phyloP scores from a whole-genome alignment of 2,113 vertebrate genomes.

The Sphyrna mokarran region DNA sequence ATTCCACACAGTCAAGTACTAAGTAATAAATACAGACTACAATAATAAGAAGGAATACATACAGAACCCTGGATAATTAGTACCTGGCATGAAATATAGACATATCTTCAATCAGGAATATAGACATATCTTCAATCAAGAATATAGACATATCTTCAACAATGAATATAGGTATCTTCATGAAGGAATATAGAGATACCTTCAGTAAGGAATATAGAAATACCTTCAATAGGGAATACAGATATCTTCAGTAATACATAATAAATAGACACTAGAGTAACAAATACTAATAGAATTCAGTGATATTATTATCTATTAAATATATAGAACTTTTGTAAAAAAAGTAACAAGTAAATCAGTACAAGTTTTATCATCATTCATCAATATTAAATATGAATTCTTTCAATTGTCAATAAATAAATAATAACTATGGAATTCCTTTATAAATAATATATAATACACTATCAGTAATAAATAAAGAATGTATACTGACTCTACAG shows the following conservation, averaged over 20 bases:
- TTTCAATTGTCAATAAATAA: constrained; percentile 25
- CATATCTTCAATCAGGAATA: too few species aligned
- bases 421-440: neutral
- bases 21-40: neutral
- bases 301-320: neutral
- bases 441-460: constrained; percentile 18
- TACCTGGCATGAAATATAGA: neutral
- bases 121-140: too few species aligned
- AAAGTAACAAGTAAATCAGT: neutral
- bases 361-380: neutral
- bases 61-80: neutral
- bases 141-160: too few species aligned
- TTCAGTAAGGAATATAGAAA: too few species aligned
- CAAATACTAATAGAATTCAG: neutral
- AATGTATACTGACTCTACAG: neutral
- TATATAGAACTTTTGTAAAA: neutral
- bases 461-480: neutral
- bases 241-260: neutral
- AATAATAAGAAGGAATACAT: constrained; percentile 5
- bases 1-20: neutral
- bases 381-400: neutral
- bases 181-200: too few species aligned
- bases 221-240: neutral
- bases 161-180: too few species aligned
- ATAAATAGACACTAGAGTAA: neutral